phyloP scores from a whole-genome alignment of 2,113 vertebrate species.

The Uria lomvia region DNA sequence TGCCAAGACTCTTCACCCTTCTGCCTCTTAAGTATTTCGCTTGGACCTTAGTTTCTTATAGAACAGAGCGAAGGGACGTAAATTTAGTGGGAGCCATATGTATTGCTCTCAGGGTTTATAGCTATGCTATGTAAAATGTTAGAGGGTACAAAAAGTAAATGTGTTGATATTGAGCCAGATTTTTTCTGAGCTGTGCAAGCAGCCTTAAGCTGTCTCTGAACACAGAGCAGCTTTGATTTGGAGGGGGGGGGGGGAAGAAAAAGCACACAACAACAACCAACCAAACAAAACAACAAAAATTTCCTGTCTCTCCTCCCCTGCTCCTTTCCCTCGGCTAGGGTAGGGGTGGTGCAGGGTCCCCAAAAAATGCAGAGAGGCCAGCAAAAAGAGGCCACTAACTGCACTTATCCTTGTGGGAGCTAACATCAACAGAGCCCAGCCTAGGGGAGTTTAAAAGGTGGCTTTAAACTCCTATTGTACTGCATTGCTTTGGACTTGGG shows the following conservation, averaged over 20 bases:
- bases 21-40: neutral
- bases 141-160: neutral
- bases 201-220: neutral
- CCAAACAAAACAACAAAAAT: neutral
- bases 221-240: neutral
- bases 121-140: neutral
- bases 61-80: neutral
- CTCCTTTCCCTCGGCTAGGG: neutral
- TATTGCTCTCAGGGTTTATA: neutral
- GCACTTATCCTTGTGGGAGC: too few species aligned
- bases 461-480: neutral
- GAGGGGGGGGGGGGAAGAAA: too few species aligned
- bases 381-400: accelerated
- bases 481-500: neutral
- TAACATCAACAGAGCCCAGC: neutral
- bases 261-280: neutral
- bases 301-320: neutral
- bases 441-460: neutral
- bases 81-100: neutral
- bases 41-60: neutral
- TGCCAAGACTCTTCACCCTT: neutral
- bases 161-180: neutral
- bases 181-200: neutral
- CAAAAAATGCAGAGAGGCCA: too few species aligned
- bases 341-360: neutral